These are phyloP conservation scores for Drosophila simulans DNA, from an alignment of 1,140 invertebrate genomes.

Conservation along the genomic window DNA sequence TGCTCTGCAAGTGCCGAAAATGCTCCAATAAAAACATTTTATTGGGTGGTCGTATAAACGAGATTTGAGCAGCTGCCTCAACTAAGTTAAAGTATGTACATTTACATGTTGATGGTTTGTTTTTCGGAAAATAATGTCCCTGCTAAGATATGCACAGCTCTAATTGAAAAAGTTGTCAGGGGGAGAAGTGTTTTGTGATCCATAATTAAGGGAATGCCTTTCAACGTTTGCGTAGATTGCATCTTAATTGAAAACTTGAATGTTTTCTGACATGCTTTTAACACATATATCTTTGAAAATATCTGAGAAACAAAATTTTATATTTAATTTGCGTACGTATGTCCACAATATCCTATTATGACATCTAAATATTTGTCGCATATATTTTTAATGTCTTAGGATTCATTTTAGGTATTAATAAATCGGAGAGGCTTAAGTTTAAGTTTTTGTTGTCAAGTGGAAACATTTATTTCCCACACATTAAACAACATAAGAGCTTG, in stretches of 20 bases:
- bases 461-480: too few species aligned
- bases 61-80: slow-evolving; percentile 41
- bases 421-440: too few species aligned
- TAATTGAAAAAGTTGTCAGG: slow-evolving; percentile 50
- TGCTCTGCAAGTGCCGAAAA: slow-evolving; percentile 27
- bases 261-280: background rate
- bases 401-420: too few species aligned
- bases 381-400: too few species aligned
- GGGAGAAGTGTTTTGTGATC: slow-evolving; percentile 9
- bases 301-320: too few species aligned
- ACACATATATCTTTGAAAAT: background rate
- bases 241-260: background rate
- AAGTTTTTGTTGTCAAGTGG: too few species aligned
- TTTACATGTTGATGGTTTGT: slow-evolving; percentile 23
- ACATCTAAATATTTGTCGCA: too few species aligned
- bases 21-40: slow-evolving; percentile 65
- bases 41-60: slow-evolving; percentile 44
- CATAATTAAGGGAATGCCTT: slow-evolving; percentile 23
- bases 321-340: too few species aligned
- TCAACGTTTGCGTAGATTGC: slow-evolving; percentile 3
- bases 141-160: slow-evolving; percentile 26
- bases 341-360: too few species aligned
- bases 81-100: slow-evolving; percentile 28
- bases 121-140: slow-evolving; percentile 24
- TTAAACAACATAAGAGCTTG: too few species aligned